Base-by-base conservation (phyloP, 2,888 invertebrate species). In the Eremobia ochroleuca region DNA sequence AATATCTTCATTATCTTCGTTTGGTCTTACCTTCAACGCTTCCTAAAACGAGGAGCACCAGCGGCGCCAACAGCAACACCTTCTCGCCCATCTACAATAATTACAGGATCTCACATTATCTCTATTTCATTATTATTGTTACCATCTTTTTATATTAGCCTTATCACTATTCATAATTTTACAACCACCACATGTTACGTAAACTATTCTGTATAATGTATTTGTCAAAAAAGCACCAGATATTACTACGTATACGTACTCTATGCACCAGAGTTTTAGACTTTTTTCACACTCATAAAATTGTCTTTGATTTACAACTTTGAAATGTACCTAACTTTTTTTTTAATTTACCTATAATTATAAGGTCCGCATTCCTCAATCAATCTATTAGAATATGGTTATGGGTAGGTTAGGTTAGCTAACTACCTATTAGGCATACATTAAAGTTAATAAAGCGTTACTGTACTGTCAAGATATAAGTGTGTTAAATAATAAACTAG, bases 71-170 rank as follows among this genome's bases (percentile, higher is more conserved):
- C 81, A 91, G 89, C 80, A 95, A 83, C 75, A 94, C 74, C 86
- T 92, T 94, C 86, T 90, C 92, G 79, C 91, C 93, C 96, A 96
- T 96, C 96, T 96, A 91, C n/a, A 93, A 92, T 55, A 76, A 77
- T 81, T 77, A 82, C 68, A 61, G 31, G 34, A 55, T 21, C 13
- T 52, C 21, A 34, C 43, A 69, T 80, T 69, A 80, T 64, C 0
- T 55, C 15, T 15, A 40, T 58, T 37, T 21, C 76, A 67, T 76
- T 37, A 21, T 13, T 21, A 59, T 43, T 61, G 9, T 31, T 40
- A 79, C 4, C 37, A 28, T 6, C 3, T 28, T 46, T n/a, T n/a
- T 15, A 5, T 79, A 2, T 4, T 18, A 34, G 13, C 61, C 13
- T 21, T 43, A 34, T 46, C 37, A 34, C 5, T 65, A 52, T 52